phyloP scores from a whole-genome alignment of 2,888 invertebrate species.

The Ormyrus nitidulus region DNA sequence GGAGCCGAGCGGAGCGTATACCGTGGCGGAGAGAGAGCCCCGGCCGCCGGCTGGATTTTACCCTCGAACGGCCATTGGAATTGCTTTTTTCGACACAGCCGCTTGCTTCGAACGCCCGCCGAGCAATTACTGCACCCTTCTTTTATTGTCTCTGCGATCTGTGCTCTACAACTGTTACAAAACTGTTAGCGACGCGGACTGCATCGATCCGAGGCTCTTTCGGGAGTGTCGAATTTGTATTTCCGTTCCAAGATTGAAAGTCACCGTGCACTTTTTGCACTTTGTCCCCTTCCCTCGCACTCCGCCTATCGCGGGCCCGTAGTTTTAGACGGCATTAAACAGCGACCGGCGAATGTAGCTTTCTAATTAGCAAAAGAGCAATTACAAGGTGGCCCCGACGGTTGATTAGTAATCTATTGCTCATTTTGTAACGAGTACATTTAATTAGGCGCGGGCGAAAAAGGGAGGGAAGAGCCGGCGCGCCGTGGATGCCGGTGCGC shows the following conservation, averaged over 20 bases:
- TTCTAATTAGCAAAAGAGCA: not conserved
- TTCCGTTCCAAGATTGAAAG: slow-evolving; percentile 42
- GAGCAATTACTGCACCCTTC: slow-evolving; percentile 21
- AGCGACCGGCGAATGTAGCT: too few species aligned
- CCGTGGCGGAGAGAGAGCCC: not conserved
- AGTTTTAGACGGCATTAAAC: too few species aligned
- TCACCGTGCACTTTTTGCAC: slow-evolving; percentile 11
- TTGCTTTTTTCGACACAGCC: slow-evolving; percentile 47
- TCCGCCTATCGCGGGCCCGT: too few species aligned
- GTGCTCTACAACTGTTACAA: too few species aligned
- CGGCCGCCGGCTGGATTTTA: slow-evolving; percentile 33
- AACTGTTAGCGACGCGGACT: too few species aligned
- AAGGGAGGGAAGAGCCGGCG: not conserved
- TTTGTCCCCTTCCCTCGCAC: not conserved
- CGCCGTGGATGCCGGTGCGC: not conserved
- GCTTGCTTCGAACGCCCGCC: not conserved
- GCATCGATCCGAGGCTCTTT: not conserved
- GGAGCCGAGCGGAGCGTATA: not conserved
- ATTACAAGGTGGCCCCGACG: not conserved
- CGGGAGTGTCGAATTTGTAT: slow-evolving; percentile 34
- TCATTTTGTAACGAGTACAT: not conserved
- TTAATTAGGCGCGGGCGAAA: not conserved
- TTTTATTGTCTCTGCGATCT: not conserved
- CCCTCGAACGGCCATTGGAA: slow-evolving; percentile 32
- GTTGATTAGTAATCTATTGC: not conserved